Evolutionary conservation across 2,888 invertebrate genomes (phyloP).

Genomic region (Thera obeliscata): DNA sequence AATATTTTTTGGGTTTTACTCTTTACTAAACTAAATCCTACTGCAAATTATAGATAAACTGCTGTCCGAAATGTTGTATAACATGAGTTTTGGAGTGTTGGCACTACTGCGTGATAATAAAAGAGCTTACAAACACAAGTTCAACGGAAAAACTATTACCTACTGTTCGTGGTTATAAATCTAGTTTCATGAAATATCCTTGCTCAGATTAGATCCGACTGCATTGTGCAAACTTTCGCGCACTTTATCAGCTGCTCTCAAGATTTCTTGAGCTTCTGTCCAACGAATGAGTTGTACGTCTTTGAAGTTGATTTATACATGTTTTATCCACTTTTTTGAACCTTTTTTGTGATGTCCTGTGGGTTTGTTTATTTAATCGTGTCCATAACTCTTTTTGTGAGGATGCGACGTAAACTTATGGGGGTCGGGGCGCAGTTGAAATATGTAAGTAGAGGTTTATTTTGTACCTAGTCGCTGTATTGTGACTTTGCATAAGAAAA

Average conservation of each 20-base stretch:
- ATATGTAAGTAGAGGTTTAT: neutral
- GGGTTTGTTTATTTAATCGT: slow-evolving; percentile 25
- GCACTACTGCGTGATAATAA: no score
- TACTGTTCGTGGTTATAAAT: no score
- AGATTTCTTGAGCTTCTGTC: slow-evolving; percentile 34
- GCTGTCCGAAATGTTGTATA: no score
- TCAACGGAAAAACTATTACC: no score
- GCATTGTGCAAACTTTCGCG: slow-evolving; percentile 35
- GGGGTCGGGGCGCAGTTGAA: neutral
- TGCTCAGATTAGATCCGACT: neutral
- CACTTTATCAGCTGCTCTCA: slow-evolving; percentile 32
- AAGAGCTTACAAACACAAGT: no score
- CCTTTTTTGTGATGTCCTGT: slow-evolving; percentile 21
- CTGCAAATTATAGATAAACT: no score
- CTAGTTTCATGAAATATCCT: no score
- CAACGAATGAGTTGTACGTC: slow-evolving; percentile 33
- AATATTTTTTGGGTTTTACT: no score
- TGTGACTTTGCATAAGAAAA: no score
- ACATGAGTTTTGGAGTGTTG: no score
- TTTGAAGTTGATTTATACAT: slow-evolving; percentile 37
- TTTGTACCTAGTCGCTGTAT: neutral
- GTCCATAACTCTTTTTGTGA: slow-evolving; percentile 26
- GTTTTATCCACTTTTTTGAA: slow-evolving; percentile 27
- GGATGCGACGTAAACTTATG: slow-evolving; percentile 26
- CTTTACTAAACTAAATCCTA: no score